Evolutionary conservation across 1,140 invertebrate genomes (phyloP).

Genomic region (Bombus superbus): DNA sequence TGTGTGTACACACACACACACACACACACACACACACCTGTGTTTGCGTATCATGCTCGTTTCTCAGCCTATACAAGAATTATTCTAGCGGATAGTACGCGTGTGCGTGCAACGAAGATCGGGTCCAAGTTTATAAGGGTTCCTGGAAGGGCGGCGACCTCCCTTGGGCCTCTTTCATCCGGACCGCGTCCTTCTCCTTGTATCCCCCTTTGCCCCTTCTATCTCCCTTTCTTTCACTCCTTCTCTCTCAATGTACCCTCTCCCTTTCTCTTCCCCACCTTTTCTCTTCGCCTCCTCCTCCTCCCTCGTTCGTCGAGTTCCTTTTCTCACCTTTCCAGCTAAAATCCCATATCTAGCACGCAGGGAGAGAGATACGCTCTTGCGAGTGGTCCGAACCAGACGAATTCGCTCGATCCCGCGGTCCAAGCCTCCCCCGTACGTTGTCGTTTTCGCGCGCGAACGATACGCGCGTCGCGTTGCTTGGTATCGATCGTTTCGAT

Average conservation of each 20-base stretch:
- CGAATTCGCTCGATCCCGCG: constrained; percentile 13
- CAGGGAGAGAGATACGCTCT: constrained; percentile 1
- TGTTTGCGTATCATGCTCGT: background rate
- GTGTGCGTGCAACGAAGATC: constrained; percentile 62
- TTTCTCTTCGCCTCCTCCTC: constrained; percentile 36
- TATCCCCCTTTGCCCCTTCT: constrained; percentile 12
- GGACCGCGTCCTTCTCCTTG: constrained; percentile 70
- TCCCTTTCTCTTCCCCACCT: constrained; percentile 5
- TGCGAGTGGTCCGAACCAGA: background rate
- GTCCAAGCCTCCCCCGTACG: constrained; percentile 2
- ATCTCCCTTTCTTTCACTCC: constrained; percentile 39
- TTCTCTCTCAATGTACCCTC: constrained; percentile 44
- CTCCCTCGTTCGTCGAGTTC: constrained; percentile 3
- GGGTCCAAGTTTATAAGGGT: constrained; percentile 81
- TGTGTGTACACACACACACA: no score
- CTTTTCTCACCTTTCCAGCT: constrained; percentile 39
- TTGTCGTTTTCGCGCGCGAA: background rate
- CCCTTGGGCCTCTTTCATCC: constrained; percentile 80
- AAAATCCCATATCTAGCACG: constrained; percentile 7
- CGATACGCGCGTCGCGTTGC: no score
- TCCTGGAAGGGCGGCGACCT: constrained; percentile 81
- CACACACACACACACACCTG: background rate
- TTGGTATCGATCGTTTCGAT: background rate
- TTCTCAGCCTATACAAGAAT: constrained; percentile 42
- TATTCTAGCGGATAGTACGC: constrained; percentile 51